Evolutionary conservation across 1,140 invertebrate species (phyloP), one percentile per base, ranked within the genome.

Genomic region (Drosophila ohnishii): DNA sequence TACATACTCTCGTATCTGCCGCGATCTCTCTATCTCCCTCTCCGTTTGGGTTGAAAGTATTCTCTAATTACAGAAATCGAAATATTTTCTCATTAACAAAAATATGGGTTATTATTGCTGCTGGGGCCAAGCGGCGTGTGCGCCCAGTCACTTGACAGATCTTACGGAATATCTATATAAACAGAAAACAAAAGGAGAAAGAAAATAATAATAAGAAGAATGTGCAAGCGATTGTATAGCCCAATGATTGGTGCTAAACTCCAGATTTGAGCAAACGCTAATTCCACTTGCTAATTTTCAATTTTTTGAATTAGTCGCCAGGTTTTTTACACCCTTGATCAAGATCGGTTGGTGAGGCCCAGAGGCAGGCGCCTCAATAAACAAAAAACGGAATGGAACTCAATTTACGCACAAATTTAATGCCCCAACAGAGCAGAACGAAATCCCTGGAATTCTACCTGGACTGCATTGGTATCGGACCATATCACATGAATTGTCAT

Each of bases 261-360:
- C 39, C 32, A 45, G 60, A 69, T 75, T 75, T 81, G 70, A 81
- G 65, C 69, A 30, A 81, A 53, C 57, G 82, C 59, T 85, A 86
- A 87, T 87, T 86, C 44, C 35, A 25, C 34, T 61, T 61, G 83
- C 82, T 87, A 86, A 86, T 86, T 87, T 78, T 25, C 16, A 13
- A 35, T 35, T 37, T 53, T 34, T 22, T 35, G 34, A 74, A 75
- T 81, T 76, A 81, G 60, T 70, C 45, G 40, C 39, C 51, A 59
- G 35, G 34, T 71, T 70, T 75, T 84, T 73, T 69, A 63, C 62
- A 75, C 61, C 74, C 64, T 81, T 86, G 78, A 67, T 65, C 60
- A n/a, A 67, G 32, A 70, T 45, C 34, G 42, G 40, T 51, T 30
- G 48, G 16, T 35, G 16, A 32, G 11, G 25, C 14, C 14, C 8